Evolutionary conservation across 2,113 vertebrate species (phyloP), one percentile per base, ranked within the genome.

Genomic region (Etia nguti): DNA sequence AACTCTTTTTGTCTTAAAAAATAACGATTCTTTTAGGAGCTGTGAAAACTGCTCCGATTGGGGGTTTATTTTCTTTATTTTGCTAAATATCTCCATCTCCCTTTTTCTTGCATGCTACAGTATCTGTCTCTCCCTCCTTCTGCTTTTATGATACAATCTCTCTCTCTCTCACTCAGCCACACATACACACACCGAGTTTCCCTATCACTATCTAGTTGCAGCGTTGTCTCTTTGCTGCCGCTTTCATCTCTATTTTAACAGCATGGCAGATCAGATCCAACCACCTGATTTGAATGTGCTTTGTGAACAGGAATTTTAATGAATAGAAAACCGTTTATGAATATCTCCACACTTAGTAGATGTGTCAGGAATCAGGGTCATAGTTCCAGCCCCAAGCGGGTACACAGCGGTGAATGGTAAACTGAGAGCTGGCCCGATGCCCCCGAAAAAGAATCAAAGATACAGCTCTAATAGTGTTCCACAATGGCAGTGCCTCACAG

Each of bases 211-310:
- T 87, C 41, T 86, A 11, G 59, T 81, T 82, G 73, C 59, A 24
- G 81, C 36, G 7, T 91, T 86, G 85, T 92, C 80, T 90, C 41
- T 68, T 87, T 86, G 88, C 82, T 73, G 82, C 80, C 2, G 52
- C 89, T 90, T 90, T 93, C 88, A 89, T 91, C 86, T 92, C 85
- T 54, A 57, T 89, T 77, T 88, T 84, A 92, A 55, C 83, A 36
- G 83, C 48, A 22, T 77, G 81, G 60, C 88, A 79, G 83, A 83
- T 91, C 83, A 86, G 91, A 93, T 88, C 81, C 70, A 80, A 60
- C 86, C 10, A 54, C 24, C 86, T 59, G 88, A 93, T 92, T 88
- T 89, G 31, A 90, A 92, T 87, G 34, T 60, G 85, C 82, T 90
- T 85, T 90, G 60, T 88, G 83, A 83, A 87, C 75, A 38, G 73